Base-by-base conservation (phyloP, 2,888 invertebrate genomes). In the Seira musarum region DNA sequence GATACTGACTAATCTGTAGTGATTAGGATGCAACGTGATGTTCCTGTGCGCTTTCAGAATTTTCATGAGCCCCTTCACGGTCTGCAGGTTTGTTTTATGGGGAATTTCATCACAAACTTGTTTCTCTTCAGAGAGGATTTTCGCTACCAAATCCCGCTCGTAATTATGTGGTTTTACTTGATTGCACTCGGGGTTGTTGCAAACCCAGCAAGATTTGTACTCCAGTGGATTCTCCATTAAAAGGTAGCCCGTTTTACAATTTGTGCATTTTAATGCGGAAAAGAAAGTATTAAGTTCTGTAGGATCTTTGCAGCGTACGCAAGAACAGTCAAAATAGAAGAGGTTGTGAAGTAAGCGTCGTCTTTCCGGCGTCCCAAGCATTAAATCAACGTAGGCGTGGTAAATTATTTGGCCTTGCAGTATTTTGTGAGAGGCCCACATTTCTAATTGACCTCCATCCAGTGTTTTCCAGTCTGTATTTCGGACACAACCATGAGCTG, bases 181-280 rank as follows among this genome's bases (percentile, higher is more conserved):
- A 6, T 60, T 21, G 30, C 85, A 85, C 0, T 22, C 57, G 5
- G 61, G 3, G 60, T 72, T 66, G 24, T 67, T 68, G 21, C 85
- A 85, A 10, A 57, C 65, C 85, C 85, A 85, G 21, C 75, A 65
- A 0, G 85, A 77, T 67, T 80, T 61, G 46, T 70, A 79, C 30
- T 80, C 46, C 6, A 83, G 24, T 0, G 85, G 74, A 76, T 82
- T 69, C 19, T 75, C 71, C 8, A 77, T 61, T 0, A 85, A 73
- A 10, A 85, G 24, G 57, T 85, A 79, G 21, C 85, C 85, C 22
- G 25, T 65, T 21, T 68, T 63, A 63, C 85, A 83, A 1, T 71
- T 35, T n/a, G 80, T 78, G 49, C 85, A 85, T 69, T 82, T 82
- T 2, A 85, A 19, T n/a, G 84, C 75, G 0, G 85, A 85, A 69